Conservation (phyloP, 2,113 vertebrate genomes). For the Trachemys scripta region DNA sequence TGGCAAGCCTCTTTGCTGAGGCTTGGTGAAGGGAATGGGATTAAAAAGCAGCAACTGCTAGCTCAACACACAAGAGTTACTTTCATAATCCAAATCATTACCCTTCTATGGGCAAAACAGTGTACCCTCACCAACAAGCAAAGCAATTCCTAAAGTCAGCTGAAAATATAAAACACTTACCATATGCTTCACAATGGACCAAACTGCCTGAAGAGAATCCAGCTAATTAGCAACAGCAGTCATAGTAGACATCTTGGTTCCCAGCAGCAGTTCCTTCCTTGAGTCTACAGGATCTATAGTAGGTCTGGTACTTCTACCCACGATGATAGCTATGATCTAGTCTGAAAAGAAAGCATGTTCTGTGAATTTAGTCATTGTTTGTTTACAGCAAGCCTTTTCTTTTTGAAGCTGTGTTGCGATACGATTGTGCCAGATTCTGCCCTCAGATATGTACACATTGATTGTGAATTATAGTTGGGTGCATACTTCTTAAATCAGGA, state of each 20-base stretch:
- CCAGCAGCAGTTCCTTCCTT: background rate
- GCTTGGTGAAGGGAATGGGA: background rate
- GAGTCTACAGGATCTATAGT: background rate
- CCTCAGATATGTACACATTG: background rate
- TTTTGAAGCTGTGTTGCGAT: background rate
- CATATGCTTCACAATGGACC: background rate
- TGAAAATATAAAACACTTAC: constrained; percentile 6
- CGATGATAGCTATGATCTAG: background rate
- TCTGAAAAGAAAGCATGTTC: fast-evolving
- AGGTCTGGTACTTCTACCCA: background rate
- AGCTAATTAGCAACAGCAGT: background rate
- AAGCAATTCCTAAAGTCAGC: background rate
- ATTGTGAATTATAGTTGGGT: background rate
- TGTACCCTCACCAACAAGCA: background rate
- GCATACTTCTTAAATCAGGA: constrained; percentile 21
- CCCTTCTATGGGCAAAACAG: background rate
- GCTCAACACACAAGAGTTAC: fast-evolving
- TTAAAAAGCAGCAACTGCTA: background rate
- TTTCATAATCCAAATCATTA: background rate
- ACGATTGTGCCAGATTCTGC: constrained; percentile 22
- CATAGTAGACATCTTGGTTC: background rate
- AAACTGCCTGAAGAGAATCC: constrained; percentile 8
- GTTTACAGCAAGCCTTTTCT: background rate
- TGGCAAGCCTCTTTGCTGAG: background rate
- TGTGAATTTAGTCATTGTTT: background rate